Conservation (phyloP, 2,113 vertebrate species). For the Alligator mississippiensis region DNA sequence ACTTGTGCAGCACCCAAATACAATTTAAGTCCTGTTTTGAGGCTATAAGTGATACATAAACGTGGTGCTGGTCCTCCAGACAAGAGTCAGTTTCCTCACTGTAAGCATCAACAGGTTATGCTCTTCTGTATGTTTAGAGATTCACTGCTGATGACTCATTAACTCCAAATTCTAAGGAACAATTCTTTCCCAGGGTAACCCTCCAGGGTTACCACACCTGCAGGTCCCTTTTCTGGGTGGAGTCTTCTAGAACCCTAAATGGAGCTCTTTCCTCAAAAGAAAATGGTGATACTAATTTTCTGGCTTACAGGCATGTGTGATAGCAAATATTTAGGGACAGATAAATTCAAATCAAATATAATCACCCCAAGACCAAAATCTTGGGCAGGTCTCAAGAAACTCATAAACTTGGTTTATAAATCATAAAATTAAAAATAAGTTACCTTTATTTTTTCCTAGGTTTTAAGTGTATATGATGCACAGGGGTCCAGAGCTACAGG, state of each 20-base stretch:
- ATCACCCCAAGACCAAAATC: not conserved
- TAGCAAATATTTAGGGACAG: constrained; percentile 29
- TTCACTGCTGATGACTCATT: not conserved
- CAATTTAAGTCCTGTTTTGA: not conserved
- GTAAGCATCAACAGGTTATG: not conserved
- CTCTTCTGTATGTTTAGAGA: not conserved
- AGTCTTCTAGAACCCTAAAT: constrained; percentile 7
- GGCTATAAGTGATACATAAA: not conserved
- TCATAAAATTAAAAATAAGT: not conserved
- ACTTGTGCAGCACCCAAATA: not conserved
- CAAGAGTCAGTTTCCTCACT: not conserved
- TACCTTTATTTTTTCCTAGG: not conserved
- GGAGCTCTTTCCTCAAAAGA: not conserved
- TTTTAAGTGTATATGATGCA: not conserved
- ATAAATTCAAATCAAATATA: constrained; percentile 21
- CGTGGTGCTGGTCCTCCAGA: not conserved
- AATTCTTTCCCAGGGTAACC: not conserved
- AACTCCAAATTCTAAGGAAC: not conserved
- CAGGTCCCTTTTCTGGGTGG: not conserved
- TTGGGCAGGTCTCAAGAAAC: not conserved
- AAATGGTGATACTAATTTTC: not conserved
- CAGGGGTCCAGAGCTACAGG: not conserved
- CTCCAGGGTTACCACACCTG: not conserved
- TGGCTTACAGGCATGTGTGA: constrained; percentile 29
- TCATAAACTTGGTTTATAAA: not conserved